Percentiles rank a stretch among this genome's conserved stretches.
phyloP scores from a whole-genome alignment of 2,113 vertebrate species.

The Hyaena hyaena region DNA sequence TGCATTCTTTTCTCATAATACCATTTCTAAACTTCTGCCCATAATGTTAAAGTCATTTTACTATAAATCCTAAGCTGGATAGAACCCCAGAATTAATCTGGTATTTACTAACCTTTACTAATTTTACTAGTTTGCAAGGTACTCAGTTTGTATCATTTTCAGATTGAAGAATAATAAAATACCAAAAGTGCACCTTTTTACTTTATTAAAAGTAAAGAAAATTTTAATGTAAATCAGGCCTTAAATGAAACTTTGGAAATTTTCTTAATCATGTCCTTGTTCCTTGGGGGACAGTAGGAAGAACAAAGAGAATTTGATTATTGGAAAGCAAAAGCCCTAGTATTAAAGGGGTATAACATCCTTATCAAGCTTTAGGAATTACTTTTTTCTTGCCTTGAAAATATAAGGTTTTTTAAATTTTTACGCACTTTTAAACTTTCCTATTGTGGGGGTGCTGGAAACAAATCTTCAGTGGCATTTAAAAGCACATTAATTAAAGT shows the following conservation, averaged over 20 bases:
- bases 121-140: background rate
- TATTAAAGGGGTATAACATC: background rate
- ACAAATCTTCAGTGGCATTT: background rate
- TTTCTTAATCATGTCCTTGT: background rate
- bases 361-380: background rate
- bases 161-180: background rate
- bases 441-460: background rate
- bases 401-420: background rate
- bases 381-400: constrained; percentile 6
- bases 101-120: background rate
- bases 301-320: background rate
- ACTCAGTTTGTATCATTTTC: background rate
- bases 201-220: background rate
- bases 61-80: background rate
- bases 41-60: background rate
- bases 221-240: background rate
- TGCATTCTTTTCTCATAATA: background rate
- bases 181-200: background rate
- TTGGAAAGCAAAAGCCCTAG: background rate
- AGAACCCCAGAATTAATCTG: background rate
- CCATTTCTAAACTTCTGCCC: background rate
- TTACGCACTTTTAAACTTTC: background rate
- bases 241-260: background rate
- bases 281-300: background rate
- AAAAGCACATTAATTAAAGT: background rate